Evolutionary conservation across 2,888 invertebrate species (phyloP), one percentile per base, ranked within the genome.

Genomic region (Blastobasis lacticolella): DNA sequence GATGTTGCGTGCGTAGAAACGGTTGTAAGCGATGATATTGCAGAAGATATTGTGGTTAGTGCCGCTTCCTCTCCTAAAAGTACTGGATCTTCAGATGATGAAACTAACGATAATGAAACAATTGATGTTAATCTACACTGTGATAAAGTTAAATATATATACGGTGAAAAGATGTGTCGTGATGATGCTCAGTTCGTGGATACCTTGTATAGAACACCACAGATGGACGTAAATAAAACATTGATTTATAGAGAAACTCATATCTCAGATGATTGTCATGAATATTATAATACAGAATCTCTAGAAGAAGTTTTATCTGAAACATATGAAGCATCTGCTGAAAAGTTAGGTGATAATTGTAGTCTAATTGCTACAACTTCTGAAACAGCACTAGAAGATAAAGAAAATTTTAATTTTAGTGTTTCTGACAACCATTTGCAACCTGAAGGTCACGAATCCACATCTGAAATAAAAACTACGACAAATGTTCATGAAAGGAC

Each of bases 1-100:
- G 82, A 87, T 58, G 75, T 88, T 10, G 87, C 75, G 42, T 87
- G 84, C 63, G 73, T 85, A 44, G 88, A 89, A 69, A 88, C 87
- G 37, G 80, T 89, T 53, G 77, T 83, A 37, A 83, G 78, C 57
- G 88, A 88, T 46, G 82, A 88, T 51, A 69, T 84, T 43, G 77
- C 73, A 40, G 85, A 83, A 67, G 77, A 85, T 57, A 71, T 79
- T 52, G 69, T 72, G 54, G 75, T 78, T 49, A 74, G 73, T 61
- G 66, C 63, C 6, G 65, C 69, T 42, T 60, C 66, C 36, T 76
- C 78, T 41, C 75, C 78, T 45, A 74, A 69, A 61, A 60, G 60
- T 44, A 53, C 52, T 5, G 59, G 72, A 56, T 56, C 60, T 43
- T 57, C 62, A 37, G 69, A 72, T 53, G 58, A 60, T 52, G 66